Percentiles rank a stretch among this genome's conserved stretches.
Conservation (phyloP, 2,888 invertebrate species). For the Sarcophaga caerulescens region DNA sequence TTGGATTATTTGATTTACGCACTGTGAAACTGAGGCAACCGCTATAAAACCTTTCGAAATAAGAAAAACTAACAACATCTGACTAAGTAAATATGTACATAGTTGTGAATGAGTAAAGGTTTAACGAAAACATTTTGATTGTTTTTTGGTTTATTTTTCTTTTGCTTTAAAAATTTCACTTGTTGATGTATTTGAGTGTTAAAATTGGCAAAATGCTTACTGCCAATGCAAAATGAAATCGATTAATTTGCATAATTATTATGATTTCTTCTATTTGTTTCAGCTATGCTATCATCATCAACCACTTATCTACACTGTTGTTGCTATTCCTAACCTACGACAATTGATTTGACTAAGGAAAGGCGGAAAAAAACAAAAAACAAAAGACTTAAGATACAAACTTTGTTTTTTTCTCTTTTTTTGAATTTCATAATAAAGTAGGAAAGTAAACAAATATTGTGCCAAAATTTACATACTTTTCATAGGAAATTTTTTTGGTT, state of each 20-base stretch:
- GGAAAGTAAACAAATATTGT: background rate
- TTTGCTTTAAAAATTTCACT: background rate
- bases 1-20: background rate
- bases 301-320: background rate
- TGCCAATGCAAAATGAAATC: background rate
- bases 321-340: constrained; percentile 10
- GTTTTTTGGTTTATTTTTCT: background rate
- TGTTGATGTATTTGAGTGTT: constrained; percentile 6
- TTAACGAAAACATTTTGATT: background rate
- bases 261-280: no score
- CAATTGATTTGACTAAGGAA: background rate
- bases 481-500: no score
- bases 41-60: no score
- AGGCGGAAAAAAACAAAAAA: background rate
- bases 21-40: background rate
- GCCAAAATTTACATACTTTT: background rate
- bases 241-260: constrained; percentile 10
- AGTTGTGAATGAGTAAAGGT: background rate
- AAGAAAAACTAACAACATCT: background rate
- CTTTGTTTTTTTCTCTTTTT: background rate
- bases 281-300: no score
- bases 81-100: background rate
- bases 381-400: constrained; percentile 18
- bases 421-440: background rate
- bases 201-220: background rate